Percentiles rank a stretch among this genome's conserved stretches.
Conservation (phyloP, 1,140 invertebrate species). For the Oncopodura yosiiana region DNA sequence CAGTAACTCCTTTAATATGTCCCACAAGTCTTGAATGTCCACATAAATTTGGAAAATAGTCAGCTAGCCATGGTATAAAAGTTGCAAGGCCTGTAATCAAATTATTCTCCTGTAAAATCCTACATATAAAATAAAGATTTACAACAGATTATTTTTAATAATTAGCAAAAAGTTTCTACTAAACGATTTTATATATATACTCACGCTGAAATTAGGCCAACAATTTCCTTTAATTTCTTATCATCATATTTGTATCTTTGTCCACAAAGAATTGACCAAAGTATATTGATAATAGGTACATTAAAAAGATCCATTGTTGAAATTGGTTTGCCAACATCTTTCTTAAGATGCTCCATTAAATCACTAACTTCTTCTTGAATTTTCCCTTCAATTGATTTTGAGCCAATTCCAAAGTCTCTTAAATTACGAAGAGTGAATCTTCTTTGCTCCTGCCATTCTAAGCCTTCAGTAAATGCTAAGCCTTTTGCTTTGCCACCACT, state of each 20-base stretch:
- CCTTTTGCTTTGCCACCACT: constrained; percentile 7
- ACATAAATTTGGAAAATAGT: background rate
- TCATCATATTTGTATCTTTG: constrained; percentile 17
- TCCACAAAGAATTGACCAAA: constrained; percentile 13
- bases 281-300: constrained; percentile 14
- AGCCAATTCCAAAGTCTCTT: constrained; percentile 31
- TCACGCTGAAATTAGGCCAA: constrained; percentile 3
- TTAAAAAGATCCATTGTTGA: background rate
- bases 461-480: constrained; percentile 22
- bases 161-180: background rate
- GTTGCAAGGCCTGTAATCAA: background rate
- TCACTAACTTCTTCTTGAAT: constrained; percentile 29
- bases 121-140: background rate
- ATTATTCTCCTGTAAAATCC: background rate
- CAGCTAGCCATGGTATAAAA: constrained; percentile 3
- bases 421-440: constrained; percentile 28
- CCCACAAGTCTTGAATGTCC: background rate
- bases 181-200: background rate
- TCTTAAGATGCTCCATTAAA: constrained; percentile 9
- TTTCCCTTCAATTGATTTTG: constrained; percentile 23
- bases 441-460: constrained; percentile 30
- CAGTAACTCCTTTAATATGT: background rate
- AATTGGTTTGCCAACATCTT: background rate
- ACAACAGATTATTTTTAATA: background rate
- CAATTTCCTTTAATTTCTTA: constrained; percentile 2